A percentile compares a stretch with the other conserved stretches of the same genome.
These are phyloP conservation scores for Zaprionus capensis DNA, from an alignment of 1,140 invertebrate genomes.

Conservation along the genomic window DNA sequence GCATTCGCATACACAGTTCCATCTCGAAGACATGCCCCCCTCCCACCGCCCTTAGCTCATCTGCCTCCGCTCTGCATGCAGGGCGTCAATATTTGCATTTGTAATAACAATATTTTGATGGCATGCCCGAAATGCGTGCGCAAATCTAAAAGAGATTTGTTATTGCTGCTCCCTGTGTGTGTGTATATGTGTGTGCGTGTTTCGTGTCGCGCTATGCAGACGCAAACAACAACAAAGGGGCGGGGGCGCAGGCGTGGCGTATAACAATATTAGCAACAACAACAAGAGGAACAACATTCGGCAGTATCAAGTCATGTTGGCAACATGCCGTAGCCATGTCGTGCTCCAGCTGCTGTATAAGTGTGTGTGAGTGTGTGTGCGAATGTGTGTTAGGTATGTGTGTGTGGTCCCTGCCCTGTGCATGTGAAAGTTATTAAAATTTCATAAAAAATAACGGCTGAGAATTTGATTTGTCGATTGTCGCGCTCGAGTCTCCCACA, in stretches of 20 bases:
- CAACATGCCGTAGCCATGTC: slow-evolving; percentile 51
- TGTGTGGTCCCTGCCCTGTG: slow-evolving; percentile 20
- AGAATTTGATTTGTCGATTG: slow-evolving; percentile 72
- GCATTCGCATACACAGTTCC: slow-evolving; percentile 2
- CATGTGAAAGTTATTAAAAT: slow-evolving; percentile 79
- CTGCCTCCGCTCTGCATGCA: slow-evolving; percentile 18
- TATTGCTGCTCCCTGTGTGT: slow-evolving; percentile 49
- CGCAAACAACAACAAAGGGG: slow-evolving; percentile 34
- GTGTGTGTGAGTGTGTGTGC: too few relatives aligned
- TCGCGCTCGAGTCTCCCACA: slow-evolving; percentile 32
- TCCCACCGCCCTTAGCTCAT: background rate
- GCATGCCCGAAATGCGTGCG: slow-evolving; percentile 68
- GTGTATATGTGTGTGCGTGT: slow-evolving; percentile 34
- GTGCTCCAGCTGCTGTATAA: background rate
- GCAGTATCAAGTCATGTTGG: slow-evolving; percentile 46
- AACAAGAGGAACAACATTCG: slow-evolving; percentile 11
- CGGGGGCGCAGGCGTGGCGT: background rate
- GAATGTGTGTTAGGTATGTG: background rate
- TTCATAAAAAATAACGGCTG: slow-evolving; percentile 67
- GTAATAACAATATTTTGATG: slow-evolving; percentile 83
- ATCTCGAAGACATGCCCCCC: background rate
- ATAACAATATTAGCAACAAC: slow-evolving; percentile 45
- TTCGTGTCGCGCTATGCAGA: slow-evolving; percentile 58
- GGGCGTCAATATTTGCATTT: slow-evolving; percentile 81
- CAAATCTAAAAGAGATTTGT: slow-evolving; percentile 81